These are phyloP conservation scores for Balaenoptera acutorostrata DNA, from an alignment of 2,113 vertebrate genomes.

Conservation along the genomic window DNA sequence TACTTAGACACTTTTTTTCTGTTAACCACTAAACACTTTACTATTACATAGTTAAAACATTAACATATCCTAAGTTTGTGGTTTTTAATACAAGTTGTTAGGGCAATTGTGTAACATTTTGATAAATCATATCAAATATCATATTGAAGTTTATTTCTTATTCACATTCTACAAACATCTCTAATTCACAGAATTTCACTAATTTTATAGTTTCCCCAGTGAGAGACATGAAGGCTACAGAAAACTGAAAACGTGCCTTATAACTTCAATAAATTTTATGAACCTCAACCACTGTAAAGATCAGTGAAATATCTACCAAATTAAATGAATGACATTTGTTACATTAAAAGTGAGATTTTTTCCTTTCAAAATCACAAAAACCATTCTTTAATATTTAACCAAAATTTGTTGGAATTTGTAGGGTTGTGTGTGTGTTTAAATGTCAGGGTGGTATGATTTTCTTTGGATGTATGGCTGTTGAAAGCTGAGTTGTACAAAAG, in stretches of 20 bases:
- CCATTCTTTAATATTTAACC: conserved; percentile 34
- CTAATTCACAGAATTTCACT: conserved; percentile 25
- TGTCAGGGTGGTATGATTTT: conserved; percentile 36
- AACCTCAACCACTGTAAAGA: conserved; percentile 1
- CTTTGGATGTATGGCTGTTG: conserved; percentile 41
- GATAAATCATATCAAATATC: background rate
- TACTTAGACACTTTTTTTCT: background rate
- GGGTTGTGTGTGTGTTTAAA: conserved; percentile 4
- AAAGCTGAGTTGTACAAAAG: conserved; percentile 56
- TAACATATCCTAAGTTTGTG: background rate
- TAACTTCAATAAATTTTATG: conserved; percentile 18
- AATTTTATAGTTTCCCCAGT: conserved; percentile 22
- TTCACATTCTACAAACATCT: conserved; percentile 32
- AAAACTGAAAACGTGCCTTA: background rate
- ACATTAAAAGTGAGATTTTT: conserved; percentile 21
- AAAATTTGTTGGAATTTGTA: conserved; percentile 39
- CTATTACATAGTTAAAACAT: conserved; percentile 29
- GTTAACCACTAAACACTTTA: conserved; percentile 19
- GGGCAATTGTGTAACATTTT: background rate
- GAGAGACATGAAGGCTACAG: background rate
- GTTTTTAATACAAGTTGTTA: background rate
- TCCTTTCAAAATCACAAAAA: background rate
- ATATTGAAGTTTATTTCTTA: conserved; percentile 19
- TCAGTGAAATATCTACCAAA: conserved; percentile 32
- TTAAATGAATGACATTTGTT: background rate